These are phyloP conservation scores for Drosophila elegans DNA, from an alignment of 1,140 invertebrate genomes.

Conservation along the genomic window DNA sequence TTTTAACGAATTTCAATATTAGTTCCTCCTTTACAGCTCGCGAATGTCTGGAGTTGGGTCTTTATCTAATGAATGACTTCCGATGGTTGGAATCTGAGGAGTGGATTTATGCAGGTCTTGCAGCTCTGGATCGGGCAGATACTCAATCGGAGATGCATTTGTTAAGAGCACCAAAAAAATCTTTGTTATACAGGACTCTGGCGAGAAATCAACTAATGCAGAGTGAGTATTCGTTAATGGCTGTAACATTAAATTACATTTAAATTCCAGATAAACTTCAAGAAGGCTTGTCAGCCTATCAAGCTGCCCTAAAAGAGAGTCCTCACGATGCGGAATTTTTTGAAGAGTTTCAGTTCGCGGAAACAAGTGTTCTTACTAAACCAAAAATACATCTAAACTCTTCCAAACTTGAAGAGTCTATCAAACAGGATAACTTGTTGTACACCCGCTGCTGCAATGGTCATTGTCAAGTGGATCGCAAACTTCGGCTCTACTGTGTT, in stretches of 20 bases:
- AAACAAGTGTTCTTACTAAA: not conserved
- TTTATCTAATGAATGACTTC: not conserved
- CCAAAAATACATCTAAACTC: too few species aligned
- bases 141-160: not conserved
- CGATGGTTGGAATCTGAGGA: not conserved
- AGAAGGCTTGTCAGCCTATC: not conserved
- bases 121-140: not conserved
- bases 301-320: not conserved
- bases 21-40: conserved; percentile 6
- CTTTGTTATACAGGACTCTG: not conserved
- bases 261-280: not conserved
- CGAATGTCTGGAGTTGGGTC: too few species aligned
- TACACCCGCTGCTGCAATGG: conserved; percentile 15
- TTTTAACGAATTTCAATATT: too few species aligned
- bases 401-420: too few species aligned
- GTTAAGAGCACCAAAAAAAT: not conserved
- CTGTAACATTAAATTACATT: too few species aligned
- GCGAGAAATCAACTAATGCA: not conserved
- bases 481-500: conserved; percentile 7
- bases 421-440: not conserved
- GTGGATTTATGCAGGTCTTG: not conserved
- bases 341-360: not conserved
- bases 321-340: conserved; percentile 9
- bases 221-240: not conserved
- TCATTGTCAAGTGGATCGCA: not conserved